Evolutionary conservation across 1,140 invertebrate genomes (phyloP).

Genomic region (Pseudomyrmex pallidus): DNA sequence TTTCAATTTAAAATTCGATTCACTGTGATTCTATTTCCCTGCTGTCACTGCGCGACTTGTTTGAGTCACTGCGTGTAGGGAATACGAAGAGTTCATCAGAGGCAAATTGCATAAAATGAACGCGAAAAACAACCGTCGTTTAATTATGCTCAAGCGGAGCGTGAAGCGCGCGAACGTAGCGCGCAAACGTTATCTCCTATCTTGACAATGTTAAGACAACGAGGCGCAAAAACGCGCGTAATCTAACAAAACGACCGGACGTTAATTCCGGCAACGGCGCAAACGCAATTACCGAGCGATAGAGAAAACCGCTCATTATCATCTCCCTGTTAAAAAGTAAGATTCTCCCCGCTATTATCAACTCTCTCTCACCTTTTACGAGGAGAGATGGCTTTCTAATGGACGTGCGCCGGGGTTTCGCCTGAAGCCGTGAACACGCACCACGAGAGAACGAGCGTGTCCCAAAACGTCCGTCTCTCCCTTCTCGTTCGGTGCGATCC

Average conservation of each 20-base stretch:
- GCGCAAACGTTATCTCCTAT: not conserved
- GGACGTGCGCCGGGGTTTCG: conserved; percentile 2
- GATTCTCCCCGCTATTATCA: conserved; percentile 30
- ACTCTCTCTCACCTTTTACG: conserved; percentile 41
- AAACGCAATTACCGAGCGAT: conserved; percentile 48
- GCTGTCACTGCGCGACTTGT: not conserved
- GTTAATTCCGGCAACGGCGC: conserved; percentile 42
- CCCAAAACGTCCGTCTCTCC: not conserved
- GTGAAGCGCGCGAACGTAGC: not conserved
- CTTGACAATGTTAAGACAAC: conserved; percentile 25
- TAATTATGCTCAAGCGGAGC: not conserved
- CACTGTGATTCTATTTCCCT: conserved; percentile 22
- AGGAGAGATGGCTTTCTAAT: conserved; percentile 43
- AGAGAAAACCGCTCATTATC: conserved; percentile 56
- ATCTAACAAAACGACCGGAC: conserved; percentile 6
- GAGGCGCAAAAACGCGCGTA: conserved; percentile 45
- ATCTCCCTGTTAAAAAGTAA: conserved; percentile 52
- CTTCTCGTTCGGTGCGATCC: conserved; percentile 13
- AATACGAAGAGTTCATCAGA: not conserved
- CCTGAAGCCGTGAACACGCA: conserved; percentile 29
- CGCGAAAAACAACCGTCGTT: not conserved
- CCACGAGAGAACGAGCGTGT: conserved; percentile 46
- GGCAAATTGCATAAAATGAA: conserved; percentile 16
- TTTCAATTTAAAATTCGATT: conserved; percentile 52
- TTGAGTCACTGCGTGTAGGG: not conserved